Percentiles rank a stretch among this genome's conserved stretches.
Conservation (phyloP, 23 tunicate genomes). For the Aplidium turbinatum region DNA sequence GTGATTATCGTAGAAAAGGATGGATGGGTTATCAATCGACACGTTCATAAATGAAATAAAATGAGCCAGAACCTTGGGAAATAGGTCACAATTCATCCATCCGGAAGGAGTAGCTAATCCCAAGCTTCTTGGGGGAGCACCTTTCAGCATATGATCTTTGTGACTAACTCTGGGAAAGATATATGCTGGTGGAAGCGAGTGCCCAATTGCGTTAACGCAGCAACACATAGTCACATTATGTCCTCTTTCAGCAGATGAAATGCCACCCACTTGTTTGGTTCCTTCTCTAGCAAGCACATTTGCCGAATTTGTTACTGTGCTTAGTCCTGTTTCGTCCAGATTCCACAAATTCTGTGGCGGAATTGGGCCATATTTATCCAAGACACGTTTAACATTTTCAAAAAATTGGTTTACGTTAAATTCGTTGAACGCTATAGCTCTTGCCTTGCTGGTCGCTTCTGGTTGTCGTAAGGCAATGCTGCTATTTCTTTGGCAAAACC, state of each 20-base stretch:
- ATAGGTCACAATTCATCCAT: constrained; percentile 30
- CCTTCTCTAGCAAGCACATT: constrained; percentile 23
- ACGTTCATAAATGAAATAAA: constrained; percentile 25
- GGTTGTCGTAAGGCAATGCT: constrained; percentile 28
- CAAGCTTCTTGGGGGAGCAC: constrained; percentile 29
- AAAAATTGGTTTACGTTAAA: constrained; percentile 20
- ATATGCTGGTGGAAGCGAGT: constrained; percentile 15
- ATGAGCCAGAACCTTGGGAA: constrained; percentile 30
- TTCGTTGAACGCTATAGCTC: constrained; percentile 42
- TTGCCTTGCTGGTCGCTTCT: constrained; percentile 40
- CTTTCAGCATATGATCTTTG: not conserved
- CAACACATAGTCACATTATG: constrained; percentile 35
- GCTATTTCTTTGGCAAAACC: constrained; percentile 23
- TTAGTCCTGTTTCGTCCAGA: constrained; percentile 30
- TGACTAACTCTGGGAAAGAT: constrained; percentile 2
- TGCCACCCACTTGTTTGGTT: constrained; percentile 24
- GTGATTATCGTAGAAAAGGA: constrained; percentile 14
- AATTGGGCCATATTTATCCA: not conserved
- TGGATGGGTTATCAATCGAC: constrained; percentile 9
- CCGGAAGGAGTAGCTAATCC: constrained; percentile 28
- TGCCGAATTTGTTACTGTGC: constrained; percentile 13
- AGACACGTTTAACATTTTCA: constrained; percentile 27
- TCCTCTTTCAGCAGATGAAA: constrained; percentile 31
- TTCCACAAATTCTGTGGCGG: constrained; percentile 17
- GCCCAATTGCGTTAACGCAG: constrained; percentile 39